Evolutionary conservation across 2,113 vertebrate genomes (phyloP), one percentile per base, ranked within the genome.

Genomic region (Fulica atra): DNA sequence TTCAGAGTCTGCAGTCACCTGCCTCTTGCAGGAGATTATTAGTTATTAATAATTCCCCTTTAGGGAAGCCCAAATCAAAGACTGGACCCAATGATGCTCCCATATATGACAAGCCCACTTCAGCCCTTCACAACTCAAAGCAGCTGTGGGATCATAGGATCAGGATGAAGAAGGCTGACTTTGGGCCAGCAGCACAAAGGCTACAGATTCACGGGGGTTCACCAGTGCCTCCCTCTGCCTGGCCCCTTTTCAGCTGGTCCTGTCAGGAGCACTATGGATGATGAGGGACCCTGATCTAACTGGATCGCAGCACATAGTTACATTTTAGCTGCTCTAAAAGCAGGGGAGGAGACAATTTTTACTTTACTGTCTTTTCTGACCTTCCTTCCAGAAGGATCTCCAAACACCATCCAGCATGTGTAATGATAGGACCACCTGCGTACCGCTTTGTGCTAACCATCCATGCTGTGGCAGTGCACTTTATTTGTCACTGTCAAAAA

Each of bases 351-450:
- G 5, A 9, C 7, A 24, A 23, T 31, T 80, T 80, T 42, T 86
- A 1, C 40, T 86, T 57, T 53, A 50, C 18, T 82, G 9, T 57
- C 70, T 46, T 46, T 44, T 46, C 17, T 46, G 18, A 46, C 25
- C 13, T 74, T 40, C 26, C 31, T 71, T 60, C 42, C 42, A 59
- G 64, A 86, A 84, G 38, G 0, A 51, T 46, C 46, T 81, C 69
- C 14, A 63, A 77, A 66, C 13, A 50, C 31, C 33, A 60, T 17
- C 51, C 7, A 56, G 2, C 51, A 31, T 0, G 0, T 4, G 13
- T 1, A 42, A 10, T 6, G 3, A 10, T 9, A 51, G 61, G 11
- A 59, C 23, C 16, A 16, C n/a, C n/a, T 0, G 1, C 40, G 14
- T 54, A 50, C 16, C 20, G 1, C 29, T 56, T 36, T 29, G n/a